Evolutionary conservation across 30 jellyfish, hydroid and myxozoan species (phyloP), one percentile per base, ranked within the genome.

Genomic region (Rhopilema esculentum): DNA sequence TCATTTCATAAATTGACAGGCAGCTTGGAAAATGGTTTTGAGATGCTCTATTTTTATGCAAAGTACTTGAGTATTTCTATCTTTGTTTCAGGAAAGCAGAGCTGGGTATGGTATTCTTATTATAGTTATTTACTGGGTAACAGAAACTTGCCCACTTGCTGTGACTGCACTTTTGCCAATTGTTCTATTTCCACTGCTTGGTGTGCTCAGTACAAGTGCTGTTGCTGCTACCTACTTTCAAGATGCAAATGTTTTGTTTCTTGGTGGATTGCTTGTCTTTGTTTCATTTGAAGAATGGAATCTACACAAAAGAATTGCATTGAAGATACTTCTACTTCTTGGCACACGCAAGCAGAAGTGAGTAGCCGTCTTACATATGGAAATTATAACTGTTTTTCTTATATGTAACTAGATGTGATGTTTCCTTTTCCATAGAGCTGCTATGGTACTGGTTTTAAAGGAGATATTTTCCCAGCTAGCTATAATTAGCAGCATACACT

Each of bases 241-340:
- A 52, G 89, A 92, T 77, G 84, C 93, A 8, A 86, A 92, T 80
- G 88, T 92, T 28, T 66, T 92, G 75, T 85, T 92, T 51, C 74
- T 92, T 27, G 93, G 96, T 52, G 98, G 98, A 26, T 77, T 92
- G 70, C 83, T 92, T 52, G 85, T 92, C 25, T 80, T 81, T 71
- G 95, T 92, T 25, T 90, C 96, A 1, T 77, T 92, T 74, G 98
- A 92, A 51, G 84, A 87, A 65, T 85, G 98, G 90, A 79, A 86
- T 73, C 64, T 92, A 21, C 98, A 92, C 86, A 92, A 92, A 75
- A 73, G 98, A 75, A 83, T 92, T 49, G 94, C 98, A 21, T 31
- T 92, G 65, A 85, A 73, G 72, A 88, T 72, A 8, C 66, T 92
- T n/a, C 91, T 92, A 21, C 64, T 81, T 7, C 72, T 92, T 72